These are phyloP conservation scores for Ictalurus punctatus DNA, from an alignment of 2,113 vertebrate genomes.

Conservation along the genomic window DNA sequence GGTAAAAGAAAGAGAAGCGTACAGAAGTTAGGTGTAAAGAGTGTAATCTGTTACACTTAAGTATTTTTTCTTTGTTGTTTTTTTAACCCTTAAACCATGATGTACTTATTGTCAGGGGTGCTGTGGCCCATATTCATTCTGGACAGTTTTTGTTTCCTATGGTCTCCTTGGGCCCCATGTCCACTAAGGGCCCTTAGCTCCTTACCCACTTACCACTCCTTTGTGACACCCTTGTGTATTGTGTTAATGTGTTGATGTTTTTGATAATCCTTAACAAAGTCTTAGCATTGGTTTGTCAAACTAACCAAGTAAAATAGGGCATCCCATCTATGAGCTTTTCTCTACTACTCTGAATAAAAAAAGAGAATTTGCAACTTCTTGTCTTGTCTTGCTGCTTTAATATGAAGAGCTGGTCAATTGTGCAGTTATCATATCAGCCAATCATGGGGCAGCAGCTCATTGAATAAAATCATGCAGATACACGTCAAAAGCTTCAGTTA, in stretches of 20 bases:
- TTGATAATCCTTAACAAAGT: conserved; percentile 5
- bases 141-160: not conserved
- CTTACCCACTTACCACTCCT: not conserved
- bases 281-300: conserved; percentile 5
- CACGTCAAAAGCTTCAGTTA: not conserved
- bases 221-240: not conserved
- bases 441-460: not conserved
- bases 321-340: not conserved
- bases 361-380: not conserved
- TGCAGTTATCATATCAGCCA: not conserved
- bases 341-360: not conserved
- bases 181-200: not conserved
- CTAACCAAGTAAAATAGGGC: not conserved
- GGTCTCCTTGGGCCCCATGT: not conserved
- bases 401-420: not conserved
- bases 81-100: not conserved
- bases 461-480: not conserved
- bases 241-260: conserved; percentile 11
- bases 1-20: not conserved
- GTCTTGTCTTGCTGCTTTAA: not conserved
- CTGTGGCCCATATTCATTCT: not conserved
- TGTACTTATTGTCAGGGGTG: conserved; percentile 7
- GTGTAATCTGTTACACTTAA: not conserved
- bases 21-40: not conserved
- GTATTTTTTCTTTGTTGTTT: not conserved